Conservation (phyloP, 2,113 vertebrate genomes). For the Pollachius pollachius region DNA sequence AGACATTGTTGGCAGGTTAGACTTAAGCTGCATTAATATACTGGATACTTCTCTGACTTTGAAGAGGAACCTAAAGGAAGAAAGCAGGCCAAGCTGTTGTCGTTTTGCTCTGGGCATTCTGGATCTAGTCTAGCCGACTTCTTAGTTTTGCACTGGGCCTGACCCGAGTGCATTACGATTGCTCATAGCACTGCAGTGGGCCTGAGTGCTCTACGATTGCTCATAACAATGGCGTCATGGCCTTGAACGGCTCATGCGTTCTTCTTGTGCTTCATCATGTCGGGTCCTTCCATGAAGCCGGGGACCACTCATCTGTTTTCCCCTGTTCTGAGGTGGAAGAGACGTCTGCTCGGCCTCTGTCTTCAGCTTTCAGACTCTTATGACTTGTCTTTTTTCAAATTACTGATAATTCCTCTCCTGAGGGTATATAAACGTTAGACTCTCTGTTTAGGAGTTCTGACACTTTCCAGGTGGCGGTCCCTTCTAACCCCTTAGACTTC, state of each 20-base stretch:
- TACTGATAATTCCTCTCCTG: slow-evolving; percentile 17
- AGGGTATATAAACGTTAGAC: neutral
- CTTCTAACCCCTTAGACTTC: too few species aligned
- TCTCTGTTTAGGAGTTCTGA: too few species aligned
- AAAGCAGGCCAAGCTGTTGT: too few species aligned
- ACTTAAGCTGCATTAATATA: too few species aligned
- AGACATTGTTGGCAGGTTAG: too few species aligned
- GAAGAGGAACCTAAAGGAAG: too few species aligned
- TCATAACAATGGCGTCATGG: slow-evolving; percentile 32
- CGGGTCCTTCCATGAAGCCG: slow-evolving; percentile 34
- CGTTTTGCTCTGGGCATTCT: neutral
- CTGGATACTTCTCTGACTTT: too few species aligned
- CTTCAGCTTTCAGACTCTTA: neutral
- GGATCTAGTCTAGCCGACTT: neutral
- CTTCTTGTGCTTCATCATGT: slow-evolving; percentile 43
- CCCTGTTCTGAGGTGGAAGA: neutral
- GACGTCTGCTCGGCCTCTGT: neutral
- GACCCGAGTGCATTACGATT: slow-evolving; percentile 10
- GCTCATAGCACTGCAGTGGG: slow-evolving; percentile 28
- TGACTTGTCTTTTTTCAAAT: slow-evolving; percentile 14
- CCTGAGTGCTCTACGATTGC: slow-evolving; percentile 10
- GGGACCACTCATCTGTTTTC: slow-evolving; percentile 43
- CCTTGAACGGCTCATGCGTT: slow-evolving; percentile 28
- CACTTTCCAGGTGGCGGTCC: too few species aligned
- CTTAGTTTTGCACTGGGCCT: slow-evolving; percentile 1